phyloP scores from a whole-genome alignment of 2,888 invertebrate species.

The Antheraea yamamai region DNA sequence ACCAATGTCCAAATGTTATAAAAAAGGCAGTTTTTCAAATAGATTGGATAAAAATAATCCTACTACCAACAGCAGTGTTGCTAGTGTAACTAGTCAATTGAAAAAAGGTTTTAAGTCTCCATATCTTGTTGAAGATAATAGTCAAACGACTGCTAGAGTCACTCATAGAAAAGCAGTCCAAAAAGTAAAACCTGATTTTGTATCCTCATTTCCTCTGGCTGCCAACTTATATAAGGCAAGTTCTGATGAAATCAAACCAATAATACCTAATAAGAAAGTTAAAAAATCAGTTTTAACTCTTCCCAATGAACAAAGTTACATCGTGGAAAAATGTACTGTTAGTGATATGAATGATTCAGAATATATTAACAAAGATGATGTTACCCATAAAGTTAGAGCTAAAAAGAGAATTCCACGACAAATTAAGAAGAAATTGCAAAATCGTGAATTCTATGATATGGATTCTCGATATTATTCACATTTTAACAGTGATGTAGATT shows the following conservation, averaged over 20 bases:
- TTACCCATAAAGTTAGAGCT: conserved; percentile 39
- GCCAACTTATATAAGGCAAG: conserved; percentile 65
- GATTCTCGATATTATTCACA: conserved; percentile 57
- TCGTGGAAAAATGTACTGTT: conserved; percentile 59
- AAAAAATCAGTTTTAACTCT: conserved; percentile 68
- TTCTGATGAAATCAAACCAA: conserved; percentile 62
- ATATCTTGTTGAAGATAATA: conserved; percentile 51
- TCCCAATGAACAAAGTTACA: conserved; percentile 52
- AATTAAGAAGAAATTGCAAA: conserved; percentile 37
- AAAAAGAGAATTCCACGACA: conserved; percentile 47
- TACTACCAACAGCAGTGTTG: conserved; percentile 37
- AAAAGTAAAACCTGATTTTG: conserved; percentile 47
- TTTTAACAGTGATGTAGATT: conserved; percentile 53
- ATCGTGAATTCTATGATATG: conserved; percentile 52
- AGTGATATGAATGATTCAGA: conserved; percentile 73
- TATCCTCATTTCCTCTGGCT: conserved; percentile 60
- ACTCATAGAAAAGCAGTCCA: conserved; percentile 55
- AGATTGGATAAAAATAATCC: conserved; percentile 41
- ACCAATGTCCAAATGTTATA: conserved; percentile 34
- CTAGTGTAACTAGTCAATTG: conserved; percentile 36
- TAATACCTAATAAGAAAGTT: conserved; percentile 50
- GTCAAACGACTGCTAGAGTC: conserved; percentile 52
- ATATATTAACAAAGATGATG: conserved; percentile 47
- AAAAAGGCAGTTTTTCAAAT: conserved; percentile 33
- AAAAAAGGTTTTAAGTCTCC: conserved; percentile 51